These are phyloP conservation scores for Coenonympha arcania DNA, from an alignment of 2,888 invertebrate genomes.

Conservation along the genomic window DNA sequence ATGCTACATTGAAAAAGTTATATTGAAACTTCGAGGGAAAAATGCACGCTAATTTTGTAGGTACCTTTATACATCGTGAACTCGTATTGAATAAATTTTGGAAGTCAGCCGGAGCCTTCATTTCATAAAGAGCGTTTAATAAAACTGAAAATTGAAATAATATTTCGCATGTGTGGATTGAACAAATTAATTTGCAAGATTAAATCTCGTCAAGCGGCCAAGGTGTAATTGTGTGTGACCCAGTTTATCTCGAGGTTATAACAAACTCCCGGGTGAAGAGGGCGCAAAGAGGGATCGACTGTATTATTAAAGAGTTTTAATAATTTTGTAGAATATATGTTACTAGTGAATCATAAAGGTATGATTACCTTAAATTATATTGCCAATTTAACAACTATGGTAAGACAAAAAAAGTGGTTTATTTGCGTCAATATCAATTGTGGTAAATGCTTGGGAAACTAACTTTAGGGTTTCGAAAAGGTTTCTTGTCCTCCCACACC, in stretches of 20 bases:
- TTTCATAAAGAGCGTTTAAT: neutral
- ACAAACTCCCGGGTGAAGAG: conserved; percentile 13
- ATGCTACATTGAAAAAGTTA: neutral
- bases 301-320: neutral
- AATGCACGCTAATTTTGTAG: neutral
- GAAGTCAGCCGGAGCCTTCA: neutral
- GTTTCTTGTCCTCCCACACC: no score
- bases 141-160: conserved; percentile 11
- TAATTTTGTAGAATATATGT: neutral
- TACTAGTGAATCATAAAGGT: no score
- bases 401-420: no score
- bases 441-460: no score
- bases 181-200: conserved; percentile 16
- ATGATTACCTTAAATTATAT: no score
- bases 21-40: neutral
- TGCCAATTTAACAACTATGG: no score
- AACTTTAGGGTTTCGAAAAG: no score
- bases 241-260: conserved; percentile 43
- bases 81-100: no score
- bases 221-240: conserved; percentile 53
- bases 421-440: no score
- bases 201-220: conserved; percentile 12
- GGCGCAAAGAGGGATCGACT: neutral
- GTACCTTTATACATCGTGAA: no score
- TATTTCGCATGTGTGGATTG: conserved; percentile 9